Evolutionary conservation across 2,113 vertebrate genomes (phyloP), one percentile per base, ranked within the genome.

Genomic region (Eclectus roratus): DNA sequence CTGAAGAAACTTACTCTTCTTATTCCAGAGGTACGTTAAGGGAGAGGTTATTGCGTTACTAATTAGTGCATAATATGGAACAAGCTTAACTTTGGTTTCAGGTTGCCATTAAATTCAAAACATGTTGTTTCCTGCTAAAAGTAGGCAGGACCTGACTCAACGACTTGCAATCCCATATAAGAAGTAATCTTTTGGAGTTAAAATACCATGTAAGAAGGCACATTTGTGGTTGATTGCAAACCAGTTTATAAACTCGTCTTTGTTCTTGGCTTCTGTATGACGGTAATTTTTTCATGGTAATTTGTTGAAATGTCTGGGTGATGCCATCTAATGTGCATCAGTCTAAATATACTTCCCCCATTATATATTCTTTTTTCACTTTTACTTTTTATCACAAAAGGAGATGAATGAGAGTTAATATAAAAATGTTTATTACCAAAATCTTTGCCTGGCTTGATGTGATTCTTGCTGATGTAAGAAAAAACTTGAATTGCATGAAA

Each of bases 1-100:
- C 98, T 99, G 44, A 99, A 98, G 98, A 99, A 99, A 69, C 98
- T 99, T 91, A 99, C 99, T 6, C 98, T 99, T 72, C 98, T 99
- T 95, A 99, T 99, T 90, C 99, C 99, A 31, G 99, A 99, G 99
- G 99, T 99, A 98, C 95, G 97, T 61, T 19, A 8, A 72, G 88
- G 76, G 33, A 80, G 18, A 46, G 19, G n/a, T 86, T 43, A 43
- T 28, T 74, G 28, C 28, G 11, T 74, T 89, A 55, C 35, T 66
- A 28, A 82, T 88, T 55, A 69, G 17, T 49, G 50, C 19, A 23
- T 76, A 50, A 19, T 65, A 19, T 31, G 21, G 15, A 46, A 29
- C 46, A 56, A 84, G 56, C 35, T 80, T 52, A 39, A 61, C 27
- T 87, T 81, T 2, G 5, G 4, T 25, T 65, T 80, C n/a, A 43